Conservation (phyloP, 2,888 invertebrate genomes). For the Tachystola acroxantha region DNA sequence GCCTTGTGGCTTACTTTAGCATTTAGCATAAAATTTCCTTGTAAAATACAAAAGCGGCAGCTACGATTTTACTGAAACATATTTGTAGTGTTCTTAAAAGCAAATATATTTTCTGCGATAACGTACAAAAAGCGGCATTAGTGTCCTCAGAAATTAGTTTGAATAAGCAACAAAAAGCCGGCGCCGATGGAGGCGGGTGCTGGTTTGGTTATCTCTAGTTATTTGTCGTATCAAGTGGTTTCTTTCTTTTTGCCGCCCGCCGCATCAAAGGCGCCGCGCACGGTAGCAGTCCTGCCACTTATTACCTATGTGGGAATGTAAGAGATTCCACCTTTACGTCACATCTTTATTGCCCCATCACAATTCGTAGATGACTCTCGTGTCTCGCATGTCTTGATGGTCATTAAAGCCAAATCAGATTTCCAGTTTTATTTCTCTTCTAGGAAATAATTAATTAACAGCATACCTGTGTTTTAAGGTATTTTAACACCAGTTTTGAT, state of each 20-base stretch:
- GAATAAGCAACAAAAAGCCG: conserved; percentile 54
- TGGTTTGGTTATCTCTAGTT: conserved; percentile 56
- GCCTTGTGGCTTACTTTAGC: too few species aligned
- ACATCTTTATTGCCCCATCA: conserved; percentile 54
- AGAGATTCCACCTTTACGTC: conserved; percentile 39
- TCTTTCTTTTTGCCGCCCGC: conserved; percentile 45
- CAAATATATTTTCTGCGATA: conserved; percentile 29
- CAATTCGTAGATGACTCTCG: conserved; percentile 30
- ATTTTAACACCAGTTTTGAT: neutral
- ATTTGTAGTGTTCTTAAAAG: conserved; percentile 3
- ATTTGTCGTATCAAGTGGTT: conserved; percentile 73
- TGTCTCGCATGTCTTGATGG: conserved; percentile 22
- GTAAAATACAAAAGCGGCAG: too few species aligned
- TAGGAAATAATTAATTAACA: conserved; percentile 42
- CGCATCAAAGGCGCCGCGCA: conserved; percentile 60
- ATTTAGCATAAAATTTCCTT: too few species aligned
- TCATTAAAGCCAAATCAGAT: conserved; percentile 33
- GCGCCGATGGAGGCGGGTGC: conserved; percentile 48
- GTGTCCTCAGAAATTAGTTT: conserved; percentile 48
- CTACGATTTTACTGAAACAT: neutral
- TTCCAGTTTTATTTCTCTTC: conserved; percentile 38
- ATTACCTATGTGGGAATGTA: conserved; percentile 45
- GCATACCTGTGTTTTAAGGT: conserved; percentile 12
- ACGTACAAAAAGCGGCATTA: conserved; percentile 36
- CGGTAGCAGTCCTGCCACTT: conserved; percentile 59